Percentiles rank a stretch among this genome's conserved stretches.
These are phyloP conservation scores for Myotis planiceps DNA, from an alignment of 2,797 vertebrate species.

Conservation along the genomic window DNA sequence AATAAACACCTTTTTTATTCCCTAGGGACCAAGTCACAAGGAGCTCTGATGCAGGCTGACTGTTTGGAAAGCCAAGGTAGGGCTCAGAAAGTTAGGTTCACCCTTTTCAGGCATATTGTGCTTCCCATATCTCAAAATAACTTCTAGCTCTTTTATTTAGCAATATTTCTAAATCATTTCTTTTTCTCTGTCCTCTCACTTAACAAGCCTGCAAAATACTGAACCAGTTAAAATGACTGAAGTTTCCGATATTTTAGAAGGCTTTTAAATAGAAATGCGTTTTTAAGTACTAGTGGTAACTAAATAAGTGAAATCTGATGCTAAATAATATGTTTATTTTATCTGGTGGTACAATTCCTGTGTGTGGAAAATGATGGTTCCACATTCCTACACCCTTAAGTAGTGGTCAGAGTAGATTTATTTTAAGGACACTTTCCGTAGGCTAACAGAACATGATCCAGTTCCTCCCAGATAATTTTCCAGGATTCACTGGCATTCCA, in stretches of 20 bases:
- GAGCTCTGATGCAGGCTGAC: not conserved
- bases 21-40: not conserved
- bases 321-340: conserved; percentile 41
- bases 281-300: not conserved
- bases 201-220: not conserved
- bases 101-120: not conserved
- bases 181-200: not conserved
- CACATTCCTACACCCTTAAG: not conserved
- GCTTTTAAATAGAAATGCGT: conserved; percentile 24
- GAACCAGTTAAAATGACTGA: not conserved
- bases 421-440: conserved; percentile 37
- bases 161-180: not conserved
- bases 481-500: not conserved
- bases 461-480: not conserved
- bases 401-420: not conserved
- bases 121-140: not conserved
- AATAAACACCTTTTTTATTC: not conserved
- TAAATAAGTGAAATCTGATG: conserved; percentile 25
- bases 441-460: not conserved
- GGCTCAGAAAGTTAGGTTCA: not conserved
- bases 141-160: not conserved
- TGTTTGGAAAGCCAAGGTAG: not conserved
- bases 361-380: not conserved
- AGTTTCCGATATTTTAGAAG: not conserved
- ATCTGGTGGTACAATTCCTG: not conserved